A percentile compares a stretch with the other conserved stretches of the same genome.
Conservation (phyloP, 23 tunicate genomes). For the Phallusia fumigata region DNA sequence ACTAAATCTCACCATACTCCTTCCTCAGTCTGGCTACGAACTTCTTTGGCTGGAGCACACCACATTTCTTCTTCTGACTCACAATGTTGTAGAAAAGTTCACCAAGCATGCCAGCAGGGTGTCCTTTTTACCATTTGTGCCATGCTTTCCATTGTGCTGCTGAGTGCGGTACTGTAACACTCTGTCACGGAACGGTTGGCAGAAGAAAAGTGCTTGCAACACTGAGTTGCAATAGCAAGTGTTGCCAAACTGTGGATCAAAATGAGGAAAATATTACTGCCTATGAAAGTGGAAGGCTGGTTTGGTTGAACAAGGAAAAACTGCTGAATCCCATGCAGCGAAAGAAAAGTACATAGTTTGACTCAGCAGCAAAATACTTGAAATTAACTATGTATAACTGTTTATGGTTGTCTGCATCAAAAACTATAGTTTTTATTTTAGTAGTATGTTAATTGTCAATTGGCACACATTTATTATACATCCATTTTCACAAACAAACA, state of each 20-base stretch:
- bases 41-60: slow-evolving; percentile 92
- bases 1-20: slow-evolving; percentile 70
- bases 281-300: no score
- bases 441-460: no score
- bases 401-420: no score
- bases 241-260: slow-evolving; percentile 76
- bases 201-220: slow-evolving; percentile 92
- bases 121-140: slow-evolving; percentile 60
- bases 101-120: slow-evolving; percentile 79
- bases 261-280: neutral
- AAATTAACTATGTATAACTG: no score
- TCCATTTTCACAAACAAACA: neutral
- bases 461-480: neutral
- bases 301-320: no score
- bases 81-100: slow-evolving; percentile 80
- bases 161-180: slow-evolving; percentile 82
- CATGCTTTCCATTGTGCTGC: slow-evolving; percentile 65
- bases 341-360: no score
- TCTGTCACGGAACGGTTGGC: slow-evolving; percentile 94
- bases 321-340: no score
- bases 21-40: slow-evolving; percentile 89
- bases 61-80: slow-evolving; percentile 68
- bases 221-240: slow-evolving; percentile 99
- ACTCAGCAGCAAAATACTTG: no score
- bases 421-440: no score